Conservation (phyloP, 2,888 invertebrate genomes). For the Beris chalybata region DNA sequence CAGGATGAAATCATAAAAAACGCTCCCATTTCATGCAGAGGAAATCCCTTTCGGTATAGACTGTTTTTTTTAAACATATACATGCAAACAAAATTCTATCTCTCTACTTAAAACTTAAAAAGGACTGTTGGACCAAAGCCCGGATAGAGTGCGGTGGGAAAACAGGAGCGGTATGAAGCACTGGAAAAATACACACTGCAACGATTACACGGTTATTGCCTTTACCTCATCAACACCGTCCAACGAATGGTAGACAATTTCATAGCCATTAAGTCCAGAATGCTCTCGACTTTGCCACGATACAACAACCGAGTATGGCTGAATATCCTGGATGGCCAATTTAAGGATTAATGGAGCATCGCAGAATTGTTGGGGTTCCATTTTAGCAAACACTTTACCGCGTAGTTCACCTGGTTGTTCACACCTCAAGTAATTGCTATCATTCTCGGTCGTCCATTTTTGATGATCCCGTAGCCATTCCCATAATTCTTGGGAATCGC, state of each 20-base stretch:
- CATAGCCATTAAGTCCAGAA: constrained; percentile 80
- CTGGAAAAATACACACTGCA: constrained; percentile 25
- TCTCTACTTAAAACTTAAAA: no score
- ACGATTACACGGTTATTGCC: constrained; percentile 34
- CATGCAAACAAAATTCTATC: no score
- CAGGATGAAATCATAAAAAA: no score
- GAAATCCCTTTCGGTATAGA: no score
- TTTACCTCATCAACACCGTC: constrained; percentile 63
- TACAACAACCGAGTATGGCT: constrained; percentile 81
- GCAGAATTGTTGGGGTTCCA: constrained; percentile 79
- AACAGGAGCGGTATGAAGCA: not conserved
- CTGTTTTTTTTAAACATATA: no score
- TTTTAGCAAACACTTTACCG: constrained; percentile 73
- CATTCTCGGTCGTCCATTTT: constrained; percentile 60
- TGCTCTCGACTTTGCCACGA: constrained; percentile 90
- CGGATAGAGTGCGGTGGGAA: not conserved
- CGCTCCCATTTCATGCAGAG: no score
- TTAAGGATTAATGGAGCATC: constrained; percentile 80
- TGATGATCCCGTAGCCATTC: constrained; percentile 89
- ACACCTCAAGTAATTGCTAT: constrained; percentile 67
- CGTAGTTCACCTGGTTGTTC: constrained; percentile 81
- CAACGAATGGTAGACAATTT: constrained; percentile 79
- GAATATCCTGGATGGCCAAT: constrained; percentile 84
- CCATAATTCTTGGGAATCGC: constrained; percentile 89
- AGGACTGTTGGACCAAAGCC: not conserved